Base-by-base conservation (phyloP, 2,113 vertebrate genomes). In the Phrynosoma blainvillii region DNA sequence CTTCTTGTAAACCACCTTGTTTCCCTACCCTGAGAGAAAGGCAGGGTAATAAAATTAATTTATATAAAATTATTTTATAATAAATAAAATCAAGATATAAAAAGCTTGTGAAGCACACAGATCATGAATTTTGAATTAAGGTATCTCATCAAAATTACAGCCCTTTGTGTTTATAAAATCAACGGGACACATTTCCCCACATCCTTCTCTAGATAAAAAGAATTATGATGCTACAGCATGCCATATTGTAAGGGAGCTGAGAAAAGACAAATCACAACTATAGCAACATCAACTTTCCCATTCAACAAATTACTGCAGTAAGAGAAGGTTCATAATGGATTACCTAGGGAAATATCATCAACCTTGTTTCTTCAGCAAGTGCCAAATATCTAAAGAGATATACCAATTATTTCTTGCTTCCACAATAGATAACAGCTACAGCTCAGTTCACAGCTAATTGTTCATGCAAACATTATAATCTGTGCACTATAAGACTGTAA, bases 401-500 rank as follows among this genome's bases (percentile, higher is more conserved):
- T 12, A 32, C n/a, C 52, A 8, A 82, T 82, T 4, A 40, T 21
- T n/a, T 18, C n/a, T 77, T 40, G 21, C 23, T 25, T 30, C 66
- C 10, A 42, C 9, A 16, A 87, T 6, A 40, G 23, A 71, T 32
- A 23, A 59, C 56, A n/a, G 68, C 8, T 16, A 70, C 66, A 68
- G 21, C 30, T 86, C 42, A 42, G 73, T 36, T 75, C 27, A 68
- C 78, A 79, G 71, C 2, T 30, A 68, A 65, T 79, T 5, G 10
- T 32, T 56, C 66, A 79, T n/a, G 76, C 1, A 89, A 0, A 25
- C 27, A 7, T 20, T 0, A 3, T 8, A 84, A n/a, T 42, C 66
- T 13, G 23, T 68, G 56, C 2, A 3, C 3, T 68, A 84, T n/a
- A 0, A 32, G 0, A 0, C 0, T 0, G 21, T 54, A n/a, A 21